phyloP scores from a whole-genome alignment of 2,113 vertebrate species.

The Laticauda laticaudata region DNA sequence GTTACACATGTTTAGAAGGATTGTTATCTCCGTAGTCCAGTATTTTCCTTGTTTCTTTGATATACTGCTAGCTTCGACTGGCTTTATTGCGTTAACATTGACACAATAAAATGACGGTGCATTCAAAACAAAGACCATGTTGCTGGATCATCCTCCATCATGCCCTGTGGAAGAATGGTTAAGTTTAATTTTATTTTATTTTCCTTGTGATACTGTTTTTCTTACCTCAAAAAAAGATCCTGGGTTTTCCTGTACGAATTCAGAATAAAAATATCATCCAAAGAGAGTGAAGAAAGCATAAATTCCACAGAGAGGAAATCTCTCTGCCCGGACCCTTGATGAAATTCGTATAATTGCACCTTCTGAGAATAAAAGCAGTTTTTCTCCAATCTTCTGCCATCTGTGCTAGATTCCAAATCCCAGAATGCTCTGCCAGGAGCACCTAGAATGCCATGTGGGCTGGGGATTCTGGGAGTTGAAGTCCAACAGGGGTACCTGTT shows the following conservation, averaged over 20 bases:
- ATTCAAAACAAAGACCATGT: too few relatives aligned
- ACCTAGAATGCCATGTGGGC: background rate
- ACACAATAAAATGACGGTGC: too few relatives aligned
- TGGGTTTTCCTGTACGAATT: background rate
- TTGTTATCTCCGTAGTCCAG: too few relatives aligned
- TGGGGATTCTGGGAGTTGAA: background rate
- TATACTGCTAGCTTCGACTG: too few relatives aligned
- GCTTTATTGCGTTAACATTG: too few relatives aligned
- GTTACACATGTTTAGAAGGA: too few relatives aligned
- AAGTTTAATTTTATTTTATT: too few relatives aligned
- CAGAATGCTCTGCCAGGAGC: background rate
- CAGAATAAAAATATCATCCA: background rate
- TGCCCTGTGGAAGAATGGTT: too few relatives aligned
- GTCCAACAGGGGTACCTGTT: background rate
- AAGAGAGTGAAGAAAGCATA: background rate
- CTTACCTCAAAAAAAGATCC: background rate
- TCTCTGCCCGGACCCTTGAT: background rate
- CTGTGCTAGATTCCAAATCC: background rate
- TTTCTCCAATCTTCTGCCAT: background rate
- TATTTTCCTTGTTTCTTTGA: too few relatives aligned
- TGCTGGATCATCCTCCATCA: too few relatives aligned
- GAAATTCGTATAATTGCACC: background rate
- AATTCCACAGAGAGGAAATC: background rate
- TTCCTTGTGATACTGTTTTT: background rate
- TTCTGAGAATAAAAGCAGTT: background rate